A percentile compares a stretch with the other conserved stretches of the same genome.
Evolutionary conservation across 2,113 vertebrate species (phyloP).

Genomic region (Caranx melampygus): DNA sequence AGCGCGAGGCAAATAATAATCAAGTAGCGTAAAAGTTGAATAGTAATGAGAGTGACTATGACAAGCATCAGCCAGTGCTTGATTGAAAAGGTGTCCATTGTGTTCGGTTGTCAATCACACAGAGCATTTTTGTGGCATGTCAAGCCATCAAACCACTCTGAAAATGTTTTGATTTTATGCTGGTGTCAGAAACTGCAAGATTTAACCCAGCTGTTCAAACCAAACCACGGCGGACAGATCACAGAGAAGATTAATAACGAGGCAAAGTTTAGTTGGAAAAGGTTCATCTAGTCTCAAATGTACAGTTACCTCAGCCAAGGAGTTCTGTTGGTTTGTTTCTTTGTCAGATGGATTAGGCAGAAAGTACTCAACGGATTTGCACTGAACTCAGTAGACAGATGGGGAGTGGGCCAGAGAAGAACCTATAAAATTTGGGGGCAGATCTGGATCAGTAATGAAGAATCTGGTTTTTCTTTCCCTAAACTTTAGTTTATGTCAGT

Average conservation of each 20-base stretch:
- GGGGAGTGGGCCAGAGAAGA: too few species aligned
- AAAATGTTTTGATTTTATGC: constrained; percentile 11
- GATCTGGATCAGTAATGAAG: too few species aligned
- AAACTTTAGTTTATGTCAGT: too few species aligned
- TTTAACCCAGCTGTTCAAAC: constrained; percentile 12
- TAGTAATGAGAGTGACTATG: constrained; percentile 35
- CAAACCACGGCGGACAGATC: constrained; percentile 1
- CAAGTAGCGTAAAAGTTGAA: constrained; percentile 26
- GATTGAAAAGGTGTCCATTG: constrained; percentile 49
- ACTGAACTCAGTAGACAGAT: too few species aligned
- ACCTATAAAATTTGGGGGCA: too few species aligned
- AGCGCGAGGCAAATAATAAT: constrained; percentile 36
- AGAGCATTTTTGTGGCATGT: constrained; percentile 50
- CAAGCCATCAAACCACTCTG: constrained; percentile 41
- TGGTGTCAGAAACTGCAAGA: constrained; percentile 17
- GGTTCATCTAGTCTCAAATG: too few species aligned
- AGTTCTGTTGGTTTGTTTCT: too few species aligned
- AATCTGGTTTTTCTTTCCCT: too few species aligned
- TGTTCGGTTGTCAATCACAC: constrained; percentile 43
- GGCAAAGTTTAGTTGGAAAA: too few species aligned
- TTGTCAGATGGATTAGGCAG: too few species aligned
- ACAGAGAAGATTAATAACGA: not conserved
- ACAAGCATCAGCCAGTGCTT: constrained; percentile 25
- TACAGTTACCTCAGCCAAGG: too few species aligned
- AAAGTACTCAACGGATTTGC: too few species aligned